A percentile compares a stretch with the other conserved stretches of the same genome.
phyloP scores from a whole-genome alignment of 2,797 vertebrate species.

The Apogon talboti region DNA sequence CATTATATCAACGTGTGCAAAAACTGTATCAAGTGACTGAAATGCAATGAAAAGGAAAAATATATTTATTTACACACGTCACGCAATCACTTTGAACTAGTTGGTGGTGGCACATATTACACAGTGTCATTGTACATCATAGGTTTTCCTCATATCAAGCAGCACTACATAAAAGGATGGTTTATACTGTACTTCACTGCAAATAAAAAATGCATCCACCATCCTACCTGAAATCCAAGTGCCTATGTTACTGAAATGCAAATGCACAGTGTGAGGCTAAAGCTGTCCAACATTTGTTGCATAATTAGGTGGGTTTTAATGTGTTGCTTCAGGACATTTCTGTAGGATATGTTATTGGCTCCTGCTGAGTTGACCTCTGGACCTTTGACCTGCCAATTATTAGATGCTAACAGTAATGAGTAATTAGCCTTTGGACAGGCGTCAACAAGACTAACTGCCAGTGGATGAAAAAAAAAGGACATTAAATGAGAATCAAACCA shows the following conservation, averaged over 20 bases:
- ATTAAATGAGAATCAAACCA: not conserved
- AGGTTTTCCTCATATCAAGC: no score
- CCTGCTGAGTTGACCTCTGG: constrained; percentile 16
- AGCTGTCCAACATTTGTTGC: not conserved
- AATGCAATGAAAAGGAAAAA: no score
- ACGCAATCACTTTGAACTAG: no score
- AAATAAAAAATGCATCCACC: no score
- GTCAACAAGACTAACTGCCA: not conserved
- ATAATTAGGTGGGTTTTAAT: constrained; percentile 9
- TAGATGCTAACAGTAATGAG: constrained; percentile 5
- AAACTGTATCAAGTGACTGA: no score
- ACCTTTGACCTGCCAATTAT: constrained; percentile 54
- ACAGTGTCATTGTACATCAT: no score
- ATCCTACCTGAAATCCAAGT: no score
- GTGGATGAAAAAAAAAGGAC: not conserved
- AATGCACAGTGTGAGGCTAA: not conserved
- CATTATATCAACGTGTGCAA: no score
- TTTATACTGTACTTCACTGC: no score
- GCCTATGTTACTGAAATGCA: not conserved
- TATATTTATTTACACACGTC: no score
- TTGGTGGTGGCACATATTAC: no score
- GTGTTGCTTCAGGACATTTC: constrained; percentile 29
- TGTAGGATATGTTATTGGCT: constrained; percentile 36
- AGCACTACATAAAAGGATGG: no score
- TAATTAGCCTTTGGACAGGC: not conserved